Base-by-base conservation (phyloP, 2,888 invertebrate species). In the Aproaerema taeniolella region DNA sequence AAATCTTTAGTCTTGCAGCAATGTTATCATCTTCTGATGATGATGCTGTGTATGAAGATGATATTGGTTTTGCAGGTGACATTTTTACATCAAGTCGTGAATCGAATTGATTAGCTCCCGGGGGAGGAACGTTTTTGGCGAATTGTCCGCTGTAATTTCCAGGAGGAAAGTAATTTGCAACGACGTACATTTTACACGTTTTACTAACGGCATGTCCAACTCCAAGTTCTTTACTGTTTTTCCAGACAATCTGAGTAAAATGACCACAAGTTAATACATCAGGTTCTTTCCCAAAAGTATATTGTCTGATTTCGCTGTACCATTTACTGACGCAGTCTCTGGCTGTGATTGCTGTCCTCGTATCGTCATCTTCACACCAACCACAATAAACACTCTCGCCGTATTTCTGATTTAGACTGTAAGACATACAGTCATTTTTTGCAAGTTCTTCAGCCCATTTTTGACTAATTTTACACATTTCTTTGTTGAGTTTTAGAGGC, bases 181-280 rank as follows among this genome's bases (percentile, higher is more conserved):
- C 96, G 0, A 96, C 94, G 55, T 93, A 93, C 1, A 94, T 89
- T 66, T 93, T 93, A 1, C 94, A 95, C 38, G 91, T 90, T 54
- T 91, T 91, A 53, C 91, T 91, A 55, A 91, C 91, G 2, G 94
- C 93, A 59, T 89, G 90, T 1, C 92, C 95, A 2, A 95, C 89
- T 1, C 95, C 95, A 44, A 95, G 72, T 60, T 93, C 91, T 50
- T 79, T 89, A 2, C 91, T 91, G 20, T 87, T 89, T 64, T 91
- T 93, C 95, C 95, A 95, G n/a, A 95, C 88, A 0, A 95, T 90
- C 83, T 95, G 95, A 0, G 93, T 92, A 55, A 93, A 91, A 67
- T 89, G 88, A 47, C 92, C 92, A 35, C 92, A 90, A 31, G 86
- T 87, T 7, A 92, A 67, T 26, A 88, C 75, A 51, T 87, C 89